A percentile compares a stretch with the other conserved stretches of the same genome.
These are phyloP conservation scores for Augochlorella aurata DNA, from an alignment of 2,888 invertebrate species.

Conservation along the genomic window DNA sequence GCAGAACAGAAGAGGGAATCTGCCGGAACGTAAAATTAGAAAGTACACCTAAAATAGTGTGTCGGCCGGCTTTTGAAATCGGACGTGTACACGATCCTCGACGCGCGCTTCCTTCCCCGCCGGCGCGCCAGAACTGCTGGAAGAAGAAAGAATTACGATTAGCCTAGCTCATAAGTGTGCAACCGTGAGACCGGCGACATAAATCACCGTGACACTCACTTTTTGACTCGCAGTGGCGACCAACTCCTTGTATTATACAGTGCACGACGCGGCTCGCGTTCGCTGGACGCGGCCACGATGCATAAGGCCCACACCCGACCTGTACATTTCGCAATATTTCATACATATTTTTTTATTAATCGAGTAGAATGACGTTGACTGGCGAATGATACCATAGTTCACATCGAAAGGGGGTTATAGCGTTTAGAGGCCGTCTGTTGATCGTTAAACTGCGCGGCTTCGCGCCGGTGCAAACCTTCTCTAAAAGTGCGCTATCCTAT, in stretches of 20 bases:
- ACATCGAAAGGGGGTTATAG: conserved; percentile 8
- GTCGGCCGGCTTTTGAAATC: conserved; percentile 51
- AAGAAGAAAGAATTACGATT: conserved; percentile 39
- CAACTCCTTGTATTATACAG: conserved; percentile 43
- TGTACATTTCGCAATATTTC: conserved; percentile 50
- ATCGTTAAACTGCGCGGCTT: background rate
- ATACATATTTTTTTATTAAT: conserved; percentile 54
- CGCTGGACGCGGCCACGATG: background rate
- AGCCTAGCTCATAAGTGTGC: conserved; percentile 38
- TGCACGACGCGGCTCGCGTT: background rate
- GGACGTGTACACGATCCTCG: conserved; percentile 40
- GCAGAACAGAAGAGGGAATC: conserved; percentile 32
- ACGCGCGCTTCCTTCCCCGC: conserved; percentile 33
- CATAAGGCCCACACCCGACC: background rate
- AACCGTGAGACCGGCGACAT: conserved; percentile 8
- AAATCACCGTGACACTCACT: conserved; percentile 44
- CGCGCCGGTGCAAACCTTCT: background rate
- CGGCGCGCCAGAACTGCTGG: background rate
- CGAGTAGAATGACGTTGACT: conserved; percentile 13
- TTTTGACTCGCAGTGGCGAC: conserved; percentile 31
- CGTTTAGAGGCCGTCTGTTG: background rate
- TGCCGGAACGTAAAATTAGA: conserved; percentile 61
- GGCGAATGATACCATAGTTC: conserved; percentile 22
- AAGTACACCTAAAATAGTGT: conserved; percentile 58
- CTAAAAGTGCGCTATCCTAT: background rate